Conservation (phyloP, 2,888 invertebrate species). For the Portevinia maculata region DNA sequence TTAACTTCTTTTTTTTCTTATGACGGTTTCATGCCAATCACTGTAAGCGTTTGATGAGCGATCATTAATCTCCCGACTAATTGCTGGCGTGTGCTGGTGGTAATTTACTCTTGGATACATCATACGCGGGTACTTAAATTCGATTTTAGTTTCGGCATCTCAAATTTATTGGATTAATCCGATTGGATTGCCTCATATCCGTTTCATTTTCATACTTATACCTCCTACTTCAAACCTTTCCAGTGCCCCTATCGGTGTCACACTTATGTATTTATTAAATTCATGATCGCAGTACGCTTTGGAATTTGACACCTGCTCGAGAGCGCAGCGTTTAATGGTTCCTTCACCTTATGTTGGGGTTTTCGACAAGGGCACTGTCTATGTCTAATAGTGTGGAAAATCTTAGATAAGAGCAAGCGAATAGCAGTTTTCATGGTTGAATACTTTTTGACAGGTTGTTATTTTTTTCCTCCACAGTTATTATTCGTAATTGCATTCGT, state of each 20-base stretch:
- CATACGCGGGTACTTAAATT: background rate
- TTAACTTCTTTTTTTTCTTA: constrained; percentile 8
- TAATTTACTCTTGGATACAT: background rate
- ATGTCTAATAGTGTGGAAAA: constrained; percentile 16
- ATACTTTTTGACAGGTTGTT: constrained; percentile 42
- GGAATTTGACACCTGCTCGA: constrained; percentile 24
- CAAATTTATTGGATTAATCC: constrained; percentile 16
- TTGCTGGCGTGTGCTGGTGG: constrained; percentile 31
- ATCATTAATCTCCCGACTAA: constrained; percentile 67
- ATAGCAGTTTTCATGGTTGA: constrained; percentile 6
- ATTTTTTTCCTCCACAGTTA: constrained; percentile 26
- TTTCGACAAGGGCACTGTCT: constrained; percentile 24
- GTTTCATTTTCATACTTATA: background rate
- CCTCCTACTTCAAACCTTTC: too few species aligned
- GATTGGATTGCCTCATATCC: constrained; percentile 34
- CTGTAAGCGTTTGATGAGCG: constrained; percentile 41
- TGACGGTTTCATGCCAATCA: constrained; percentile 35
- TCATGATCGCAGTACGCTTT: too few species aligned
- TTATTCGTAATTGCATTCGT: constrained; percentile 23
- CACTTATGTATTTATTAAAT: too few species aligned
- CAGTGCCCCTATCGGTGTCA: constrained; percentile 16
- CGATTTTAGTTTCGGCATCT: background rate
- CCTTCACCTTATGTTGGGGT: constrained; percentile 3
- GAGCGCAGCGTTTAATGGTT: constrained; percentile 6
- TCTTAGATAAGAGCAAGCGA: constrained; percentile 11